phyloP scores from a whole-genome alignment of 2,888 invertebrate species.

The Eristalis intricaria region DNA sequence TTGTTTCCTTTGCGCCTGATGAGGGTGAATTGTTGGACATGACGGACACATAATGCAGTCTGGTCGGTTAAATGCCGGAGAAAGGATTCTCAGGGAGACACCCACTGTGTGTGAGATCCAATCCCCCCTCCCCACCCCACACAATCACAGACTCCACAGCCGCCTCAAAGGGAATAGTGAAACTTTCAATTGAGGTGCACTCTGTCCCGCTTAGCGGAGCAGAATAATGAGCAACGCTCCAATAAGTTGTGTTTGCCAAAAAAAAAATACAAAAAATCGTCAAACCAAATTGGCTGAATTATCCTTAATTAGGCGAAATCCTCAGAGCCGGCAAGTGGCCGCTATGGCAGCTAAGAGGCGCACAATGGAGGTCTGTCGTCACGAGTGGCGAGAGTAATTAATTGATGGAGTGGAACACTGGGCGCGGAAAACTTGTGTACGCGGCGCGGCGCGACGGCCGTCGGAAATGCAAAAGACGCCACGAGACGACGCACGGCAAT shows the following conservation, averaged over 20 bases:
- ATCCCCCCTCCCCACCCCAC: neutral
- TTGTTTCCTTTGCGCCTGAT: conserved; percentile 20
- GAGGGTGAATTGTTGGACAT: conserved; percentile 47
- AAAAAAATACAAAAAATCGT: too few species aligned
- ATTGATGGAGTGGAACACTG: conserved; percentile 62
- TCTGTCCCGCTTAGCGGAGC: conserved; percentile 36
- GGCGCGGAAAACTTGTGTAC: conserved; percentile 14
- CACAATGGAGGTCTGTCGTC: conserved; percentile 64
- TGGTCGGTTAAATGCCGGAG: neutral
- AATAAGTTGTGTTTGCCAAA: conserved; percentile 16
- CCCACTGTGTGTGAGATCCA: neutral
- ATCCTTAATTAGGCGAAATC: conserved; percentile 68
- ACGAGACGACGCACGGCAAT: neutral
- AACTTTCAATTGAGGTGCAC: neutral
- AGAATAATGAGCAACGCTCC: conserved; percentile 48
- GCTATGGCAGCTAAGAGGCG: conserved; percentile 55
- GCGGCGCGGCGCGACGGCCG: neutral
- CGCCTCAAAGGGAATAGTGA: neutral
- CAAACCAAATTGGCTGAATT: conserved; percentile 49
- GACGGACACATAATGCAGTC: neutral
- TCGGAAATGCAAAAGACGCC: neutral
- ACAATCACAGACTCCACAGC: neutral
- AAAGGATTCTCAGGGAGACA: neutral
- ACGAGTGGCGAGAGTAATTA: conserved; percentile 65
- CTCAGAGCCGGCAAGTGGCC: conserved; percentile 40